Evolutionary conservation across 2,113 vertebrate species (phyloP).

Genomic region (Rostratula benghalensis): DNA sequence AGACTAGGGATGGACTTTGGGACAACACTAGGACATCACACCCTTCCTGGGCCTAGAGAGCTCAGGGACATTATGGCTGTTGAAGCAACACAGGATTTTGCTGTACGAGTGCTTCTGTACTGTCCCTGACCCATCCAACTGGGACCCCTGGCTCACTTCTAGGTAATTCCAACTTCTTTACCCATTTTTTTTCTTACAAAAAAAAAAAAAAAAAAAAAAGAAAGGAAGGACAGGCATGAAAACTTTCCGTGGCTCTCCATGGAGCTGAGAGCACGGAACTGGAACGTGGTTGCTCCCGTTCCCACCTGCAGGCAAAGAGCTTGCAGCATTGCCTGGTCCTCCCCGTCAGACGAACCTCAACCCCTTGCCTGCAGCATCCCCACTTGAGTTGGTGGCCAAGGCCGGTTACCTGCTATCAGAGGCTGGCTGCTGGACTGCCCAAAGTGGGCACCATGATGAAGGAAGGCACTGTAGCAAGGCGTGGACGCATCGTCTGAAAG

Average conservation of each 20-base stretch:
- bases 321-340: conserved; percentile 46
- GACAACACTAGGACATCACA: neutral
- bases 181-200: neutral
- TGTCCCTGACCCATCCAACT: neutral
- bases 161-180: neutral
- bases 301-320: conserved; percentile 54
- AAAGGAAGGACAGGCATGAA: neutral
- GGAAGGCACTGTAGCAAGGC: conserved; percentile 84
- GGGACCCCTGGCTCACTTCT: neutral
- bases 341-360: conserved; percentile 23
- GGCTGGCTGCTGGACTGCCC: conserved; percentile 88
- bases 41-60: neutral
- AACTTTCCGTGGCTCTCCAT: neutral
- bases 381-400: conserved; percentile 58
- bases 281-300: neutral
- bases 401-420: conserved; percentile 86
- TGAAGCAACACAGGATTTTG: neutral
- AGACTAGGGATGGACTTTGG: neutral
- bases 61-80: neutral
- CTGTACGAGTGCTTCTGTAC: neutral
- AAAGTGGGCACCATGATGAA: conserved; percentile 83
- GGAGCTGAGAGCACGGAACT: neutral
- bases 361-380: conserved; percentile 64
- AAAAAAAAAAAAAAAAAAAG: neutral
- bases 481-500: conserved; percentile 87